These are phyloP conservation scores for Caradrina kadenii DNA, from an alignment of 2,888 invertebrate species.

Conservation along the genomic window DNA sequence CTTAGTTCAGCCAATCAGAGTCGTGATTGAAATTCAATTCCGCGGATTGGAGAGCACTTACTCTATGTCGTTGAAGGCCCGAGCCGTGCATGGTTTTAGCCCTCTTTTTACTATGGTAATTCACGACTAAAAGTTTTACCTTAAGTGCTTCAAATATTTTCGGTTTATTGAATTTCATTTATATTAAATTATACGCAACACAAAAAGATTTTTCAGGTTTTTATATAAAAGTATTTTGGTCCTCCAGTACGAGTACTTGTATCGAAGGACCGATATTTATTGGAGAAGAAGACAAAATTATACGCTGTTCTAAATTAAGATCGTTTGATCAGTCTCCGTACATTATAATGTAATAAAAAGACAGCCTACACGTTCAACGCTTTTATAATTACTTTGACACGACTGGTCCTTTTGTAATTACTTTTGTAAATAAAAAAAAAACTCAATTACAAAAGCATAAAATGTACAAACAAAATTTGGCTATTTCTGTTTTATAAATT, in stretches of 20 bases:
- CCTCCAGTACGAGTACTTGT: neutral
- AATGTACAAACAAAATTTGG: neutral
- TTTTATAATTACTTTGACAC: conserved; percentile 16
- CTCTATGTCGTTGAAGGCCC: conserved; percentile 54
- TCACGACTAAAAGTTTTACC: conserved; percentile 14
- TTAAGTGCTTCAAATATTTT: conserved; percentile 12
- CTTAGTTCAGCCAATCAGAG: conserved; percentile 65
- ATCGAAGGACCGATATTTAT: neutral
- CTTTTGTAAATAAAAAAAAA: conserved; percentile 1
- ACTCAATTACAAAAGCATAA: conserved; percentile 2
- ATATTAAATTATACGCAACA: neutral
- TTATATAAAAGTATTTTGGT: neutral
- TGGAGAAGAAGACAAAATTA: neutral
- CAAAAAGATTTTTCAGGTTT: neutral
- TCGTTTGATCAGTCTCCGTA: neutral
- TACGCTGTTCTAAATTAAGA: neutral
- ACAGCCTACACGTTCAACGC: neutral
- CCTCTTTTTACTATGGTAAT: conserved; percentile 20
- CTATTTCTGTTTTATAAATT: neutral
- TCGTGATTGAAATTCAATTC: conserved; percentile 66
- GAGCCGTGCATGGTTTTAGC: conserved; percentile 21
- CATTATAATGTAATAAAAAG: conserved; percentile 8
- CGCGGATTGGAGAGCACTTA: conserved; percentile 63
- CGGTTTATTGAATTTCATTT: neutral
- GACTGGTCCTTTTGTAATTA: conserved; percentile 4